phyloP scores from a whole-genome alignment of 1,140 invertebrate species.

The Nymphalis io region DNA sequence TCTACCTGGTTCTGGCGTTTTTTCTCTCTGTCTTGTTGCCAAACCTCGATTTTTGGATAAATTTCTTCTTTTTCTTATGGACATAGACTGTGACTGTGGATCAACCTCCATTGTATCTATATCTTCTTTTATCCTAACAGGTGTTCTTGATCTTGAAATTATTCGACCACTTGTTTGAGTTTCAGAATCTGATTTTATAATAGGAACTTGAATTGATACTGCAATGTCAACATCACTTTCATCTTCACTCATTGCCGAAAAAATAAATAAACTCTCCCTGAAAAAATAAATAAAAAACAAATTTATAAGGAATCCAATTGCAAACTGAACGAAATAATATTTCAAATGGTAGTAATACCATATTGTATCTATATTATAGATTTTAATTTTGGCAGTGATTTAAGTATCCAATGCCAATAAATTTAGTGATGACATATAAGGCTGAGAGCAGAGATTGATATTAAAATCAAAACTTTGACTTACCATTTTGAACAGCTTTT shows the following conservation, averaged over 20 bases:
- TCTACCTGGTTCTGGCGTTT: conserved; percentile 81
- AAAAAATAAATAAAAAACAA: conserved; percentile 46
- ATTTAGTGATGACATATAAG: conserved; percentile 44
- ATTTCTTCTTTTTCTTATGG: conserved; percentile 77
- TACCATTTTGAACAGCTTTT: conserved; percentile 59
- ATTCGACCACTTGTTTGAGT: conserved; percentile 58
- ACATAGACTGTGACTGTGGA: conserved; percentile 72
- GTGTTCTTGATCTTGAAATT: conserved; percentile 42
- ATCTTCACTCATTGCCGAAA: conserved; percentile 50
- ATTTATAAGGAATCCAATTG: conserved; percentile 27
- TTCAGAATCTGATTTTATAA: conserved; percentile 65
- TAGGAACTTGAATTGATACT: conserved; percentile 52
- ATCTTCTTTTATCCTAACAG: conserved; percentile 47
- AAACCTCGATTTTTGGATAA: conserved; percentile 79
- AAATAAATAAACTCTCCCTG: conserved; percentile 40
- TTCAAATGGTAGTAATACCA: conserved; percentile 21
- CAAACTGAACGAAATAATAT: conserved; percentile 39
- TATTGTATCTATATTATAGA: conserved; percentile 7
- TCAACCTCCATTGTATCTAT: conserved; percentile 70
- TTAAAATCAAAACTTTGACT: conserved; percentile 52
- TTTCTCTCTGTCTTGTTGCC: conserved; percentile 78
- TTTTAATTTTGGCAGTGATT: conserved; percentile 42
- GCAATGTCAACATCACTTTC: conserved; percentile 42
- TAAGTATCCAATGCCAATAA: conserved; percentile 45
- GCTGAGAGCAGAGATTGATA: conserved; percentile 46